Percentiles rank a stretch among this genome's conserved stretches.
Conservation (phyloP, 2,113 vertebrate genomes). For the Ciconia maguari region DNA sequence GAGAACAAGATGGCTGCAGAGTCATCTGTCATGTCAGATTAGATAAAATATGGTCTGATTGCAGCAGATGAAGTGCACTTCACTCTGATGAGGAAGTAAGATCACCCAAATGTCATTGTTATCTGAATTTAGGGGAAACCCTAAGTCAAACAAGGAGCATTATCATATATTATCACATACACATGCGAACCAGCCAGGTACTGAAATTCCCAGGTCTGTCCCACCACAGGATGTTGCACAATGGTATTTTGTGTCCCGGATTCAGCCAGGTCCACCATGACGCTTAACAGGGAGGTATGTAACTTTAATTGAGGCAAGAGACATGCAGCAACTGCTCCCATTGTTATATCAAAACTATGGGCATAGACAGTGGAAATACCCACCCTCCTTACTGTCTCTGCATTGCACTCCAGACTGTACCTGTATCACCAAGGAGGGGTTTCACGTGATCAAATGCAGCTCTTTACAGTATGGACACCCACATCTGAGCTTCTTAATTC, state of each 20-base stretch:
- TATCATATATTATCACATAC: not conserved
- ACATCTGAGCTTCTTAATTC: not conserved
- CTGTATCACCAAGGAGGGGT: not conserved
- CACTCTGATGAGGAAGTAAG: not conserved
- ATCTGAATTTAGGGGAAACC: not conserved
- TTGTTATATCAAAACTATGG: not conserved
- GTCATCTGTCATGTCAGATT: not conserved
- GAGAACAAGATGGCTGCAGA: not conserved
- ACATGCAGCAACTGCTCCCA: not conserved
- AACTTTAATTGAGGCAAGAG: not conserved
- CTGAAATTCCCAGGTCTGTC: not conserved
- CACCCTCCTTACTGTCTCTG: not conserved
- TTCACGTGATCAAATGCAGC: not conserved
- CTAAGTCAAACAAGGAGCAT: not conserved
- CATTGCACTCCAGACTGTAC: not conserved
- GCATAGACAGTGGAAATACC: not conserved
- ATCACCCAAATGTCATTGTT: not conserved
- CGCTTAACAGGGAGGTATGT: not conserved
- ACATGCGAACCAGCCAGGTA: not conserved
- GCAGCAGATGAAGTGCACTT: not conserved
- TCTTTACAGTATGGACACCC: not conserved
- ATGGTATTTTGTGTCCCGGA: not conserved
- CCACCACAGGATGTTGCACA: not conserved
- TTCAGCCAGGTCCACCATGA: not conserved
- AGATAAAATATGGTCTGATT: not conserved